Percentiles rank a stretch among this genome's conserved stretches.
These are phyloP conservation scores for Polyergus mexicanus DNA, from an alignment of 1,140 invertebrate genomes.

Conservation along the genomic window DNA sequence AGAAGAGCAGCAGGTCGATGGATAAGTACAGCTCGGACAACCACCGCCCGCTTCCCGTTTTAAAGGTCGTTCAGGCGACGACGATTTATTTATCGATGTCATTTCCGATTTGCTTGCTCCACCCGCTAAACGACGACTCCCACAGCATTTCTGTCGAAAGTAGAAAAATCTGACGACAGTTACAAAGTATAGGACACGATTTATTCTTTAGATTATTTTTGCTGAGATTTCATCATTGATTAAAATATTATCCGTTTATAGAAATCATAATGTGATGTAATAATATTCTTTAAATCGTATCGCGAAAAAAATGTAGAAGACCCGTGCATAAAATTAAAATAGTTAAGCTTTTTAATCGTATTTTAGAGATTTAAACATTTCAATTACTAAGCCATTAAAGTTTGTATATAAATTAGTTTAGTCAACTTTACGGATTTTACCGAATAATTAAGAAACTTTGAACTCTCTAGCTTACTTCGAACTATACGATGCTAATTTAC, in stretches of 20 bases:
- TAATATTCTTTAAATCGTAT: neutral
- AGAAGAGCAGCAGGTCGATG: constrained; percentile 40
- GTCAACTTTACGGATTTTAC: constrained; percentile 56
- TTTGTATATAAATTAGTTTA: constrained; percentile 50
- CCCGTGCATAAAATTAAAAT: neutral
- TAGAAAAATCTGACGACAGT: constrained; percentile 37
- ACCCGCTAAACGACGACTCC: constrained; percentile 63
- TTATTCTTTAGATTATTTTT: neutral
- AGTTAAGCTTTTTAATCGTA: neutral
- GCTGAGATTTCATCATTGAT: neutral
- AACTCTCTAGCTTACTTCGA: constrained; percentile 52
- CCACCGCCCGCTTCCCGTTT: constrained; percentile 56
- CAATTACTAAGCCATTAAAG: constrained; percentile 58
- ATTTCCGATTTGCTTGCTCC: constrained; percentile 67
- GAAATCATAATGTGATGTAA: neutral
- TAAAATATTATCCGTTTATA: neutral
- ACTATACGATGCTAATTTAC: constrained; percentile 49
- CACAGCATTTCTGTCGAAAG: constrained; percentile 60
- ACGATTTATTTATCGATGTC: constrained; percentile 52
- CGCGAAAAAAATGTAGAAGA: neutral
- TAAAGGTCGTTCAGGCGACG: neutral
- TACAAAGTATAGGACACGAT: constrained; percentile 25
- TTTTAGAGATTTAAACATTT: constrained; percentile 31
- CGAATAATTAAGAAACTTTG: constrained; percentile 52
- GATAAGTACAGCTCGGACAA: constrained; percentile 24